phyloP scores from a whole-genome alignment of 2,113 vertebrate genomes.

The Pelusios castaneus region DNA sequence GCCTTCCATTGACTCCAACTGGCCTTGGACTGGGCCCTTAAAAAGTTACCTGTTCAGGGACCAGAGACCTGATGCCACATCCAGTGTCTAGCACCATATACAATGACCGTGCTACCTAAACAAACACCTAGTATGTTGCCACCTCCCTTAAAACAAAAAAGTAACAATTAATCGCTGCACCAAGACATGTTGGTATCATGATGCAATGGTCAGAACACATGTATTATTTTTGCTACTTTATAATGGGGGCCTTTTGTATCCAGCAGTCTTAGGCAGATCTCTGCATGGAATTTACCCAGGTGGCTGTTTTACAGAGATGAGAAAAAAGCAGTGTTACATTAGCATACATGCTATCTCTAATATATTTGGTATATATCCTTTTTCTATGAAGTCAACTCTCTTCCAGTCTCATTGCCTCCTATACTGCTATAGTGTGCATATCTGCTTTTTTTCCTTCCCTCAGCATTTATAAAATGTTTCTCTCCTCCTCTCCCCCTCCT shows the following conservation, averaged over 20 bases:
- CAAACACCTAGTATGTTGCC: too few relatives aligned
- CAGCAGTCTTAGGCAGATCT: neutral
- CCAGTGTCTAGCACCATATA: neutral
- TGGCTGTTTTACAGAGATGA: neutral
- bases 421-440: neutral
- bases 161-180: neutral
- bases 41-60: neutral
- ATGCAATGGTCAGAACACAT: neutral
- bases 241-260: neutral
- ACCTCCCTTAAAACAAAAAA: neutral
- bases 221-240: neutral
- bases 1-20: neutral
- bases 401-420: neutral
- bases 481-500: neutral
- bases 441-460: constrained; percentile 38
- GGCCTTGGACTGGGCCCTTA: neutral
- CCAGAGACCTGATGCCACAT: neutral
- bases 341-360: neutral
- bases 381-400: neutral
- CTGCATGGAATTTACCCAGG: neutral
- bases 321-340: neutral
- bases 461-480: constrained; percentile 28
- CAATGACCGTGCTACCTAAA: neutral
- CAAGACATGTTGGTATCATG: neutral
- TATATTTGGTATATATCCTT: neutral